Evolutionary conservation across 2,888 invertebrate species (phyloP).

Genomic region (Polydrusus cervinus): DNA sequence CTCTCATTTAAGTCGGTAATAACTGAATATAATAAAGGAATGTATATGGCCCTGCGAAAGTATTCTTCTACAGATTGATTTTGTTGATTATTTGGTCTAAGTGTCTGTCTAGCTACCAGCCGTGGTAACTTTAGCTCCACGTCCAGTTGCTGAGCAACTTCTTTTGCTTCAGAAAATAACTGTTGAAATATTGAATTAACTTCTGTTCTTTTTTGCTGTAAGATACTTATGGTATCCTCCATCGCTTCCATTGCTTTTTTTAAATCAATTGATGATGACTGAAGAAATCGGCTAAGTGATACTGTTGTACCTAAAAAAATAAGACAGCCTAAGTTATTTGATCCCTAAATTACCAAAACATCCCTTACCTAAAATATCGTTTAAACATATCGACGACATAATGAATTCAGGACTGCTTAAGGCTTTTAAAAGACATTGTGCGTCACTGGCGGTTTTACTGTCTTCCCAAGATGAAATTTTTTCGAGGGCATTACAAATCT

Average conservation of each 20-base stretch:
- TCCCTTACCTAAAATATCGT: background rate
- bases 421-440: background rate
- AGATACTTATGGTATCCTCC: background rate
- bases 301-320: constrained; percentile 5
- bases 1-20: constrained; percentile 7
- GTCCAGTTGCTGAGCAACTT: background rate
- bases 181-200: background rate
- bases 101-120: background rate
- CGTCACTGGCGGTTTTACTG: background rate
- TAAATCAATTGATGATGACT: background rate
- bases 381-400: background rate
- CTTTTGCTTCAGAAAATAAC: background rate
- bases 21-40: background rate
- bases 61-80: background rate
- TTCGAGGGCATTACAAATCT: constrained; percentile 4
- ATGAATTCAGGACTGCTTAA: background rate
- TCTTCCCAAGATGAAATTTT: constrained; percentile 7
- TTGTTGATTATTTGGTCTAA: background rate
- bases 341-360: background rate
- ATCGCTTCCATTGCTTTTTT: background rate
- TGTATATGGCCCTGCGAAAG: constrained; percentile 8
- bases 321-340: background rate
- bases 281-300: background rate
- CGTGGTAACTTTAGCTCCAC: background rate
- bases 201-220: background rate